Evolutionary conservation across 2,888 invertebrate species (phyloP), one percentile per base, ranked within the genome.

Genomic region (Gisinianus flammeolus): DNA sequence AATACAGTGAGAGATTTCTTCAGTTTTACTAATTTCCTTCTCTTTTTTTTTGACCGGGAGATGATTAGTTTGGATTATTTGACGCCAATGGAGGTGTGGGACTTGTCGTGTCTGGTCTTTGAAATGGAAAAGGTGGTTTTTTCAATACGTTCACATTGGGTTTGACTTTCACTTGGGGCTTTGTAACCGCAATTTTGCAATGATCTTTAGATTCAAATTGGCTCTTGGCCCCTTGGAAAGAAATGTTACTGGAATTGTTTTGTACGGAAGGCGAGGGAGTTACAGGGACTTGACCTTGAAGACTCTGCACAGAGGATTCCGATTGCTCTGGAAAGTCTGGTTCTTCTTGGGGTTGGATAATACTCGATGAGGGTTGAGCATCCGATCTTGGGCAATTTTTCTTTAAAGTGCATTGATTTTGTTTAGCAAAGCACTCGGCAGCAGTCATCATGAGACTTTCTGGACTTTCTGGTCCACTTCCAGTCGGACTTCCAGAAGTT

Each of bases 101-200:
- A 62, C 73, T 73, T 24, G 2, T 77, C 77, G 10, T 52, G 19
- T 28, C 64, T 77, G 44, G 6, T 19, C 44, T 44, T 31, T 73
- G 79, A 79, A 87, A 86, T 33, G 90, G 89, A 81, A 90, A 87
- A 52, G 89, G 88, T 58, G 92, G 91, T 86, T 91, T 93, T 84
- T 91, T 91, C 88, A 94, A 90, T 85, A 95, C 91, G 85, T 92
- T 91, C 84, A 95, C 91, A 85, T 92, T 91, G 22, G 95, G 95
- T 88, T 94, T 95, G 73, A 92, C 91, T 86, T 94, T 92, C 79
- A 93, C 90, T 86, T 92, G 92, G 10, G 93, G 93, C 87, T 93
- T 93, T 80, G 66, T 66, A 35, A 75, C 54, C 8, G 52, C 44
- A 66, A 70, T 35, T 12, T 68, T 74, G 16, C 22, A 26, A 19